Base-by-base conservation (phyloP, 2,888 invertebrate species). In the Melanostoma mellinum region DNA sequence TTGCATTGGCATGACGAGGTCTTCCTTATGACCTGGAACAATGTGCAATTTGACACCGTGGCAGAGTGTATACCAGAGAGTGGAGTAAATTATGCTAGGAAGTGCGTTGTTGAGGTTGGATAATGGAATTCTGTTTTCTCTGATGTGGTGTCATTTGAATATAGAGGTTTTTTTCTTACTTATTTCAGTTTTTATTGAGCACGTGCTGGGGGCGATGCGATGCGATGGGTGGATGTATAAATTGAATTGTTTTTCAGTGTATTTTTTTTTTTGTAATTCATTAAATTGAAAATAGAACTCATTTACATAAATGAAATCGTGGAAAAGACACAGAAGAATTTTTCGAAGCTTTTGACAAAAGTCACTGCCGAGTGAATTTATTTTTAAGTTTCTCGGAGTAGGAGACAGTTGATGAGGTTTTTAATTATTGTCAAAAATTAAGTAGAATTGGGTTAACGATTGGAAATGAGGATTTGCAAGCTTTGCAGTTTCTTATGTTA, bases 61-160 rank as follows among this genome's bases (percentile, higher is more conserved):
- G 10, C 8, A 40, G 8, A 3, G 36, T 40, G 38, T 50, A 63
- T 63, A 38, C 30, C 32, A 63, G 30, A 38, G 36, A 46, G 38
- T 44, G 38, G n/a, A 65, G 71, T 56, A 44, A 56, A 58, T 63
- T 63, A 63, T 63, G 50, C 63, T 9, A 40, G 20, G 50, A 20
- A 38, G 50, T 50, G n/a, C 50, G 63, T 32, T 63, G 48, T 30
- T 36, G 63, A 48, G 63, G 48, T 48, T 63, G 30, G 44, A 20
- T 20, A 20, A 20, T 33, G 33, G 20, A 53, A 44, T 35, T 6
- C 9, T 36, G 53, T 46, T 32, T 63, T 20, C 20, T 71, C 71
- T 71, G 38, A 58, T 63, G 40, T 8, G 30, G 67, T 60, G 33
- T 61, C 65, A 46, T 72, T 67, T 78, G 60, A 67, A 67, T 60